Evolutionary conservation across 1,140 invertebrate genomes (phyloP).

Genomic region (Drosophila repletoides): DNA sequence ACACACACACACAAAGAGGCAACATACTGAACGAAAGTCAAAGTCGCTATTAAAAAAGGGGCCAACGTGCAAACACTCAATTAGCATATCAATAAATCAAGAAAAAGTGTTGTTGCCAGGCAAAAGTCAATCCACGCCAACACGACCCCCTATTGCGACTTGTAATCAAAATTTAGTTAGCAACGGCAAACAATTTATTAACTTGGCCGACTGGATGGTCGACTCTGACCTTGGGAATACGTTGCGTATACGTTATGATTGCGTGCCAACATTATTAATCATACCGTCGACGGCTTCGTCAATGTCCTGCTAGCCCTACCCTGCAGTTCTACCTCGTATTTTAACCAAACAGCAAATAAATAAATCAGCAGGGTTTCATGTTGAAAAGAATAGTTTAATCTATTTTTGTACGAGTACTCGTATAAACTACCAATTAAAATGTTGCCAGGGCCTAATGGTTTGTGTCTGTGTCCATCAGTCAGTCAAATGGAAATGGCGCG

Average conservation of each 20-base stretch:
- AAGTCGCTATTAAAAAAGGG: conserved; percentile 35
- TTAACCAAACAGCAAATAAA: conserved; percentile 34
- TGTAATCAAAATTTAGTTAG: conserved; percentile 77
- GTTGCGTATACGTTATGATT: conserved; percentile 64
- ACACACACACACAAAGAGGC: conserved; percentile 17
- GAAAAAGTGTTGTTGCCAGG: conserved; percentile 53
- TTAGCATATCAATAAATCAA: conserved; percentile 80
- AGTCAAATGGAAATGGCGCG: conserved; percentile 18
- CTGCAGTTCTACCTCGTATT: conserved; percentile 23
- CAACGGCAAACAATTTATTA: conserved; percentile 76
- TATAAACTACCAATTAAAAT: conserved; percentile 35
- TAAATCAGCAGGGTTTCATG: conserved; percentile 26
- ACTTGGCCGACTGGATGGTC: conserved; percentile 30
- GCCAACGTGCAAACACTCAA: conserved; percentile 76
- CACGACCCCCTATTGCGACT: neutral
- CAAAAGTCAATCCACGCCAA: neutral
- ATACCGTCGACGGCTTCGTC: conserved; percentile 14
- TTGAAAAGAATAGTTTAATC: conserved; percentile 42
- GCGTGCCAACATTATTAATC: conserved; percentile 71
- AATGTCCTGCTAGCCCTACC: conserved; percentile 45
- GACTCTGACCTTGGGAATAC: conserved; percentile 48
- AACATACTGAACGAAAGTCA: conserved; percentile 11
- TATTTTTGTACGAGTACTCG: conserved; percentile 11
- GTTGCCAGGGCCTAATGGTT: neutral
- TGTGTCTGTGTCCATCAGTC: neutral